These are phyloP conservation scores for Amphiprion clarkii DNA, from an alignment of 2,797 vertebrate species.

Conservation along the genomic window DNA sequence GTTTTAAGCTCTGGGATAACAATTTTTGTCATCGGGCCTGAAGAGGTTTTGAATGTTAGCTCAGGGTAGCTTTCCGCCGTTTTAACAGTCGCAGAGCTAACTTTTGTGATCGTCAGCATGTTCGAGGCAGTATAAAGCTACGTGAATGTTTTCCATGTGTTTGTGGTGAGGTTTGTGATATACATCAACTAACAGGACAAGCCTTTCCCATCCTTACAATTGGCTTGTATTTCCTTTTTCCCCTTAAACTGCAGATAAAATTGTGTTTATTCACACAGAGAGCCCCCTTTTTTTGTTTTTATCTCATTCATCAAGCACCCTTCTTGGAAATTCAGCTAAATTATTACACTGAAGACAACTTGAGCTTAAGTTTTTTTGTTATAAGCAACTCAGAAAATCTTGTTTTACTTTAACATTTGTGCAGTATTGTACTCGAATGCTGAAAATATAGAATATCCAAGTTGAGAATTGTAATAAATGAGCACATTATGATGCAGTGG, in stretches of 20 bases:
- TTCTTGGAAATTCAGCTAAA: conserved; percentile 51
- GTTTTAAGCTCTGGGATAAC: conserved; percentile 43
- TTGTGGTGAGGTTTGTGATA: conserved; percentile 22
- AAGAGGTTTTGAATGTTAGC: conserved; percentile 32
- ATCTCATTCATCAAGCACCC: conserved; percentile 41
- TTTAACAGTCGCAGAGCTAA: conserved; percentile 39
- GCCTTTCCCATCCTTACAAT: conserved; percentile 32
- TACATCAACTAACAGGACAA: conserved; percentile 40
- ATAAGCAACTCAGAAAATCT: too few species aligned
- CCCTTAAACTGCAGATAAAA: conserved; percentile 47
- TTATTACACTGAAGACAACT: conserved; percentile 49
- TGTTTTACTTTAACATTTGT: conserved; percentile 52
- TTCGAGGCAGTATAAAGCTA: conserved; percentile 34
- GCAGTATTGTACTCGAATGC: conserved; percentile 76
- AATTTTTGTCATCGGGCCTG: conserved; percentile 25
- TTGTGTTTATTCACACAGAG: conserved; percentile 58
- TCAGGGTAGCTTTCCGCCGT: conserved; percentile 20
- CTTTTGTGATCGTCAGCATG: conserved; percentile 10
- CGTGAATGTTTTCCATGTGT: conserved; percentile 51
- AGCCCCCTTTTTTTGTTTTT: conserved; percentile 33
- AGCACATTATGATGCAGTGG: conserved; percentile 53
- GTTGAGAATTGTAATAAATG: conserved; percentile 53
- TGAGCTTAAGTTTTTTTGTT: conserved; percentile 22
- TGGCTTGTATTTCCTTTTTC: conserved; percentile 4
- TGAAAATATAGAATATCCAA: conserved; percentile 51